Base-by-base conservation (phyloP, 2,888 invertebrate species). In the Exocentrus adspersus region DNA sequence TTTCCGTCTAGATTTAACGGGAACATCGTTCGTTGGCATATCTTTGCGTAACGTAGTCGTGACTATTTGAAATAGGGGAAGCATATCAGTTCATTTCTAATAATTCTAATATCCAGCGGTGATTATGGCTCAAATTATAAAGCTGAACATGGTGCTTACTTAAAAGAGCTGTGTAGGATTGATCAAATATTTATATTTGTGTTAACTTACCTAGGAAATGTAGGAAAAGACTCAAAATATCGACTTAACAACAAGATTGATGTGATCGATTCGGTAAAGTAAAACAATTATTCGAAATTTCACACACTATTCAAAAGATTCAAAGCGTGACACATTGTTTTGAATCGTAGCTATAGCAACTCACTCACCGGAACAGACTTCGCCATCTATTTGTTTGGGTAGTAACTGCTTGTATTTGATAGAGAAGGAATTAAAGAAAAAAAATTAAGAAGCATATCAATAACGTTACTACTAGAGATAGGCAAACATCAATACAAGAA, bases 1-100 rank as follows among this genome's bases (percentile, higher is more conserved):
- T 62, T 76, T 79, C 54, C 74, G 69, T 52, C 75, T 70, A 4
- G 78, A 74, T 66, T 78, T 80, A 17, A 57, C 50, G 12, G 77
- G 73, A 16, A 70, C 56, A 37, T 75, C 76, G 17, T 58, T 52
- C 54, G 66, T 65, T 62, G 70, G 62, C 67, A 66, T 67, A 6
- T 46, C 19, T 32, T 46, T 45, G 19, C 30, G 14, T 4, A 46
- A 46, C 10, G 57, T 32, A 28, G 14, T 59, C 14, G 73, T 46
- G 20, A 69, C 60, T 64, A 73, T 69, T 60, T 71, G 72, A 52
- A 73, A 71, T 19, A 70, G 59, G 62, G 74, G 75, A 71, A 75
- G 69, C 70, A 72, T 69, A 51, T 54, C 46, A 24, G 21, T 54
- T 46, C 17, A 20, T 53, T 17, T 4, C 16, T 19, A 41, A 45